Evolutionary conservation across 2,888 invertebrate species (phyloP).

Genomic region (Sicus ferrugineus): DNA sequence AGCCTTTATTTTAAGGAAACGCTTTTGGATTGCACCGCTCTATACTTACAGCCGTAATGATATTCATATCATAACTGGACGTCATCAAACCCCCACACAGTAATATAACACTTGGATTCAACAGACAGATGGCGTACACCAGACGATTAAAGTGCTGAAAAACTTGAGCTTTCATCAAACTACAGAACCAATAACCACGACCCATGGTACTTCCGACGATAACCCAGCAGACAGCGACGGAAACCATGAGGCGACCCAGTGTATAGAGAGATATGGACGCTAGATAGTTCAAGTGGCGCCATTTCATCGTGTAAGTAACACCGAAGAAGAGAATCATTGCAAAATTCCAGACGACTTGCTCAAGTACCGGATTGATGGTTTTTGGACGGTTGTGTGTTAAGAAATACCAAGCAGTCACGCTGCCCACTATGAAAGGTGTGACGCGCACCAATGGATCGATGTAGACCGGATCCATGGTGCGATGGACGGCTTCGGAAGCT

Average conservation of each 20-base stretch:
- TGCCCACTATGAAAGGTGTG: conserved; percentile 66
- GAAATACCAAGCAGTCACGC: conserved; percentile 64
- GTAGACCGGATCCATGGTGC: conserved; percentile 62
- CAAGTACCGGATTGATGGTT: conserved; percentile 40
- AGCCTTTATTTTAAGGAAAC: neutral
- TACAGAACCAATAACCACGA: conserved; percentile 63
- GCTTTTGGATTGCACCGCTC: too few relatives aligned
- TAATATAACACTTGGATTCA: conserved; percentile 68
- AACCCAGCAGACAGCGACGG: conserved; percentile 67
- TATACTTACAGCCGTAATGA: conserved; percentile 55
- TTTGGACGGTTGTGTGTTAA: conserved; percentile 49
- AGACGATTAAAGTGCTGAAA: conserved; percentile 66
- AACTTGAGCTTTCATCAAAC: conserved; percentile 53
- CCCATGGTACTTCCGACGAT: conserved; percentile 67
- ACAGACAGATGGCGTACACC: conserved; percentile 68
- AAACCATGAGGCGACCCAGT: conserved; percentile 63
- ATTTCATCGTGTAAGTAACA: conserved; percentile 55
- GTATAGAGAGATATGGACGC: conserved; percentile 66
- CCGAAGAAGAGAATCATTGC: conserved; percentile 52
- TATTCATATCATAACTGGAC: conserved; percentile 56
- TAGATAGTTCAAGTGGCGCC: conserved; percentile 62
- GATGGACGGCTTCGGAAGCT: conserved; percentile 56
- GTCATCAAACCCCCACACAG: conserved; percentile 60
- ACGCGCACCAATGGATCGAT: conserved; percentile 66
- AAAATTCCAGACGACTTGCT: conserved; percentile 54